These are phyloP conservation scores for Gobio gobio DNA, from an alignment of 2,113 vertebrate species.

Conservation along the genomic window DNA sequence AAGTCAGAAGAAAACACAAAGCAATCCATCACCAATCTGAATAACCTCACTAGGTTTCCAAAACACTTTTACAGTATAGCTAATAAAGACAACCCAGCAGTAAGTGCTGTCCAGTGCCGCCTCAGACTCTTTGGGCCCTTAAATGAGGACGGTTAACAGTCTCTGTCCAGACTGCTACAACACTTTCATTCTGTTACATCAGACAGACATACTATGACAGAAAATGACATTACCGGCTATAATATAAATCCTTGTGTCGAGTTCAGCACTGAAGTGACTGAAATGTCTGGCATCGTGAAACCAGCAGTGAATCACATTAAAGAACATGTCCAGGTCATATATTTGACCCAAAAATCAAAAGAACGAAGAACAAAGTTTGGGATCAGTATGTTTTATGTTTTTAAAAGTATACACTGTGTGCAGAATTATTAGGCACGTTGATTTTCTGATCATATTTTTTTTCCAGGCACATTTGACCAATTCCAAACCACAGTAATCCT, in stretches of 20 bases:
- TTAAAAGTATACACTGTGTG: too few relatives aligned
- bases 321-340: not conserved
- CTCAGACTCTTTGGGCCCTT: not conserved
- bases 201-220: conserved; percentile 42
- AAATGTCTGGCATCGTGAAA: conserved; percentile 36
- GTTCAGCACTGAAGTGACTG: conserved; percentile 48
- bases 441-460: too few relatives aligned
- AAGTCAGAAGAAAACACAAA: not conserved
- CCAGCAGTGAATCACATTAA: conserved; percentile 17
- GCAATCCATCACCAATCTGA: conserved; percentile 22
- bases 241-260: conserved; percentile 52
- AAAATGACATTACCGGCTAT: conserved; percentile 54
- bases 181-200: conserved; percentile 57
- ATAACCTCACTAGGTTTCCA: not conserved
- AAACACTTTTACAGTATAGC: not conserved
- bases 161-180: not conserved
- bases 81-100: not conserved
- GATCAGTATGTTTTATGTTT: too few relatives aligned
- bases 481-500: too few relatives aligned
- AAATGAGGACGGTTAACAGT: not conserved
- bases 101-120: conserved; percentile 9
- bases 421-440: too few relatives aligned
- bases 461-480: too few relatives aligned
- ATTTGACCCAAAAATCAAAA: not conserved
- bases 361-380: too few relatives aligned